These are phyloP conservation scores for Synaphobranchus kaupii DNA, from an alignment of 2,797 vertebrate species.

Conservation along the genomic window DNA sequence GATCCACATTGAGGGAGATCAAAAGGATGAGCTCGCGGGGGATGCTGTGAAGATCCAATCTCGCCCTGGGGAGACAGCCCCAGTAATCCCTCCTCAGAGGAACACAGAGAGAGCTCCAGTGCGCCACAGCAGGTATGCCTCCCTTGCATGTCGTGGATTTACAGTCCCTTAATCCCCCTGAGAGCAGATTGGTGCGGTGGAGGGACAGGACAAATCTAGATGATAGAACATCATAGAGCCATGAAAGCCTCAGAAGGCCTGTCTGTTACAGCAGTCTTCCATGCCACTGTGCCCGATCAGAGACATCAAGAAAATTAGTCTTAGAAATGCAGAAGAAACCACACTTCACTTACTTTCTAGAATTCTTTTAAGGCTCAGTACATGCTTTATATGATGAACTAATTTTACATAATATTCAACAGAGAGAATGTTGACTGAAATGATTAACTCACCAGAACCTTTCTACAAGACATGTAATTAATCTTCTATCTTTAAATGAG, in stretches of 20 bases:
- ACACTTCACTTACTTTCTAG: not conserved
- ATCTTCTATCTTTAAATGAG: conserved; percentile 8
- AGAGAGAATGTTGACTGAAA: not conserved
- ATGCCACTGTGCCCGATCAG: not conserved
- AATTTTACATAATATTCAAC: not conserved
- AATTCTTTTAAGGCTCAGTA: not conserved
- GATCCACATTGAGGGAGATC: conserved; percentile 94
- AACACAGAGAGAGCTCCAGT: conserved; percentile 49
- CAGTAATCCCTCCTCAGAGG: conserved; percentile 56
- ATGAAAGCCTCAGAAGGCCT: conserved; percentile 25
- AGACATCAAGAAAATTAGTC: conserved; percentile 2
- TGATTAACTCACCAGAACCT: not conserved
- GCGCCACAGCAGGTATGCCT: conserved; percentile 72
- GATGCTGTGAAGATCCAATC: conserved; percentile 49
- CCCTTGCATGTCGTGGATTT: conserved; percentile 13
- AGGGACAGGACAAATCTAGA: conserved; percentile 36
- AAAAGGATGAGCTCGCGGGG: conserved; percentile 73
- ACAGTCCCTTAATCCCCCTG: conserved; percentile 29
- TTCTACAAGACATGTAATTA: not conserved
- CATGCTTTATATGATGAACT: not conserved
- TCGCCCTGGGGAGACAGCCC: conserved; percentile 56
- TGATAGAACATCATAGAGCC: conserved; percentile 35
- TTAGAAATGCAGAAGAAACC: conserved; percentile 10
- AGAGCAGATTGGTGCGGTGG: conserved; percentile 34
- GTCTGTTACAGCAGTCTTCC: not conserved